These are phyloP conservation scores for Mesoclemmys tuberculata DNA, from an alignment of 2,113 vertebrate genomes.

Conservation along the genomic window DNA sequence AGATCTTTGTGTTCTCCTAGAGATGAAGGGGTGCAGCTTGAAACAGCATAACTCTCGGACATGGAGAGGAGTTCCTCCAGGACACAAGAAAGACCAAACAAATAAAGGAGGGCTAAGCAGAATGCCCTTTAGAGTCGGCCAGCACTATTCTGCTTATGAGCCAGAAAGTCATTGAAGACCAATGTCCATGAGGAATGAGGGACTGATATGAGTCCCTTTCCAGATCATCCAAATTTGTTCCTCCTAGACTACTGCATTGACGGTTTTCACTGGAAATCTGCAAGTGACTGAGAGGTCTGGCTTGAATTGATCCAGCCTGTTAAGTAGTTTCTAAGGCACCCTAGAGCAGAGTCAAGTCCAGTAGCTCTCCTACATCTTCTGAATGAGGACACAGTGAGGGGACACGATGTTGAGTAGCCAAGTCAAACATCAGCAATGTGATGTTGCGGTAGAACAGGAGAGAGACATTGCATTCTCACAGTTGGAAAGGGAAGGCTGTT, in stretches of 20 bases:
- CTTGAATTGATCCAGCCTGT: not conserved
- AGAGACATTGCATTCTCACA: not conserved
- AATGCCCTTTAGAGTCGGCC: not conserved
- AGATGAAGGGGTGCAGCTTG: not conserved
- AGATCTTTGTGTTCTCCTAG: not conserved
- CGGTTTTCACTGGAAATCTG: not conserved
- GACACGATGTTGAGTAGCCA: not conserved
- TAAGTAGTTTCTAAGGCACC: not conserved
- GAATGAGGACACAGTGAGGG: not conserved
- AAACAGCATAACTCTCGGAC: not conserved
- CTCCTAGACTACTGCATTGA: not conserved
- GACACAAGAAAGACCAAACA: not conserved
- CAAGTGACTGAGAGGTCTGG: not conserved
- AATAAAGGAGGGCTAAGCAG: not conserved
- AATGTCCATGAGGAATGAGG: rapidly evolving
- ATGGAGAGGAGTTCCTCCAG: not conserved
- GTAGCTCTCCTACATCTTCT: not conserved
- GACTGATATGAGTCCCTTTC: not conserved
- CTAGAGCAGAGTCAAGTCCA: not conserved
- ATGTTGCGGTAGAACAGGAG: not conserved
- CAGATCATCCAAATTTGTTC: not conserved
- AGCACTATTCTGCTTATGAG: not conserved
- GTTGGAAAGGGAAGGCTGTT: not conserved
- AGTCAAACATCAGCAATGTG: not conserved
- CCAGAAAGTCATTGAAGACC: not conserved